Evolutionary conservation across 2,797 vertebrate genomes (phyloP).

Genomic region (Notolabrus celidotus): DNA sequence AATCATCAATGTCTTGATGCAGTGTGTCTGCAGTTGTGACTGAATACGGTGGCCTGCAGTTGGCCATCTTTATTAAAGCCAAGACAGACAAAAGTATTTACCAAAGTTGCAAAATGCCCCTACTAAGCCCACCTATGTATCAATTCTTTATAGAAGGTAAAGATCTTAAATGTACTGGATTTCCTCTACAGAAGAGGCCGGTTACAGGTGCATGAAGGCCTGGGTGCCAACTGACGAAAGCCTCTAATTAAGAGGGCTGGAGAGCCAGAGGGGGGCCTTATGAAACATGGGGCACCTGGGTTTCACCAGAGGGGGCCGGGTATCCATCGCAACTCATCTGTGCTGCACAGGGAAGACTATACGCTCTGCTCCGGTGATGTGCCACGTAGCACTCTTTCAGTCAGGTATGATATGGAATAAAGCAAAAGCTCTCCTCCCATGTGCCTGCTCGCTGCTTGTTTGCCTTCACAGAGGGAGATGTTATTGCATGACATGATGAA

Average conservation of each 20-base stretch:
- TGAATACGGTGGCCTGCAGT: slow-evolving; percentile 25
- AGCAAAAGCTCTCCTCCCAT: slow-evolving; percentile 26
- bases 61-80: slow-evolving; percentile 48
- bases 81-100: slow-evolving; percentile 36
- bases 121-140: slow-evolving; percentile 28
- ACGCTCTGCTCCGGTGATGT: slow-evolving; percentile 26
- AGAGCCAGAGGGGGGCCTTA: slow-evolving; percentile 73
- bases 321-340: slow-evolving; percentile 72
- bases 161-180: slow-evolving; percentile 48
- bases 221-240: slow-evolving; percentile 78
- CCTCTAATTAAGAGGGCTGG: slow-evolving; percentile 79
- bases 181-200: slow-evolving; percentile 56
- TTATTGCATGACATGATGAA: slow-evolving; percentile 70
- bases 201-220: slow-evolving; percentile 66
- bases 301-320: slow-evolving; percentile 75
- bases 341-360: slow-evolving; percentile 44
- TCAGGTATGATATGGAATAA: slow-evolving; percentile 48
- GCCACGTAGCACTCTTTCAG: slow-evolving; percentile 53
- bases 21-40: slow-evolving; percentile 51
- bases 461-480: slow-evolving; percentile 61
- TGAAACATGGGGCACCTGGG: slow-evolving; percentile 82
- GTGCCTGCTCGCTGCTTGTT: slow-evolving; percentile 48
- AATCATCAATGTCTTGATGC: slow-evolving; percentile 68
- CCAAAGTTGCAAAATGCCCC: slow-evolving; percentile 47
- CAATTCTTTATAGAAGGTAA: slow-evolving; percentile 56